Base-by-base conservation (phyloP, 1,140 invertebrate genomes). In the Pogonomyrmex californicus region DNA sequence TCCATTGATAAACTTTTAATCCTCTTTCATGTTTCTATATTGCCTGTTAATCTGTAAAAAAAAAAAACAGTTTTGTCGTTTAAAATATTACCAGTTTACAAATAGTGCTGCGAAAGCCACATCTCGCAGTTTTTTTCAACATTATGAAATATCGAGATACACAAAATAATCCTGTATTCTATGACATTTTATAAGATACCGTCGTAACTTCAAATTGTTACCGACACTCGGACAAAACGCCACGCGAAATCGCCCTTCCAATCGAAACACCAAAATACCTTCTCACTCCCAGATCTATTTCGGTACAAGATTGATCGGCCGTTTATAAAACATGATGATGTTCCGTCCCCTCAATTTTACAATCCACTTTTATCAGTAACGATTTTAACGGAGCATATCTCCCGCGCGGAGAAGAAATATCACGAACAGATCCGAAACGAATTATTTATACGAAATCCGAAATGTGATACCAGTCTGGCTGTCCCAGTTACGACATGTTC, bases 361-460 rank as follows among this genome's bases (percentile, higher is more conserved):
- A 73, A 75, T 60, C 54, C 17, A n/a, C 79, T 83, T 75, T 49
- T 36, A 38, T 49, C 12, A n/a, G 7, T 75, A 75, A 83, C 51
- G 54, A 82, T 60, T 60, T 60, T 73, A 56, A 73, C 56, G 47
- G 54, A 62, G 49, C 47, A 49, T 75, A n/a, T 60, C 9, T 73
- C 14, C 33, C 2, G 41, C 14, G 44, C 2, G 7, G 12, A 38
- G 79, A 30, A 54, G 17, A 58, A 83, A 73, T 73, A 60, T 73
- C 79, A 41, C 17, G 36, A 14, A 14, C 62, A 23, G 33, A 73
- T 47, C 1, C n/a, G 56, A 81, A 82, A 49, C 79, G 68, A 83
- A 83, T 83, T 83, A 83, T 83, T 83, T 75, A 83, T 83, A 60
- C n/a, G 17, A 49, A 82, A 82, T 82, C 79, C 54, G 68, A 60